These are phyloP conservation scores for Odiellus spinosus DNA, from an alignment of 2,888 invertebrate species.

Conservation along the genomic window DNA sequence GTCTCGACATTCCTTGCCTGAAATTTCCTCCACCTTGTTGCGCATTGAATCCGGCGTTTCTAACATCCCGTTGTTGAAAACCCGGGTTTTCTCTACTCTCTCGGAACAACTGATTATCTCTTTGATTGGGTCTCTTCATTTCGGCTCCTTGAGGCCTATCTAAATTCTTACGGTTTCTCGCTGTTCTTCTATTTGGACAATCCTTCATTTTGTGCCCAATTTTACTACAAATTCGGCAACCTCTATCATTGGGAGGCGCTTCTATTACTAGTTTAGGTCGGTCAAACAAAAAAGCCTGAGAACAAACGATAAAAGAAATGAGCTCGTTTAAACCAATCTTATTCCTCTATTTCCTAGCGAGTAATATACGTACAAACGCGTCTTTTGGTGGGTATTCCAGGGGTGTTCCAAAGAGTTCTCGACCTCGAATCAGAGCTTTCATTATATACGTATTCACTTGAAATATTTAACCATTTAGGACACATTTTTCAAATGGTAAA, in stretches of 20 bases:
- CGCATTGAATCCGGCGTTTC: too few species aligned
- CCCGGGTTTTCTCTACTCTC: too few species aligned
- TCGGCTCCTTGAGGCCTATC: too few species aligned
- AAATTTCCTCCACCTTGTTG: too few species aligned
- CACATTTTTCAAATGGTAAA: background rate
- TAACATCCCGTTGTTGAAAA: too few species aligned
- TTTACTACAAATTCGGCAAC: conserved; percentile 37
- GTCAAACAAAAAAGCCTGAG: conserved; percentile 31
- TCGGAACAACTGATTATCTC: too few species aligned
- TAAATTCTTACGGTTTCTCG: too few species aligned
- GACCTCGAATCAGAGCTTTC: conserved; percentile 30
- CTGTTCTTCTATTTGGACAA: conserved; percentile 5
- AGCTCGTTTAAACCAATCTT: conserved; percentile 3
- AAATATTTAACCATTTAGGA: conserved; percentile 17
- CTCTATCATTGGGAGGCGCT: conserved; percentile 36
- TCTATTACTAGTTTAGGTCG: conserved; percentile 27
- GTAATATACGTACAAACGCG: conserved; percentile 1
- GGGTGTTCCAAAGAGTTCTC: conserved; percentile 30
- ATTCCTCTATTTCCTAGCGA: background rate
- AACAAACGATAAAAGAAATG: conserved; percentile 2
- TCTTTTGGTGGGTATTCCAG: background rate
- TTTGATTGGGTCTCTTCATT: too few species aligned
- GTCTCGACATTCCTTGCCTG: too few species aligned
- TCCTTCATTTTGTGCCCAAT: conserved; percentile 35
- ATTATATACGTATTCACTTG: conserved; percentile 36